These are phyloP conservation scores for Dichetophora obliterata DNA, from an alignment of 2,888 invertebrate genomes.

Conservation along the genomic window DNA sequence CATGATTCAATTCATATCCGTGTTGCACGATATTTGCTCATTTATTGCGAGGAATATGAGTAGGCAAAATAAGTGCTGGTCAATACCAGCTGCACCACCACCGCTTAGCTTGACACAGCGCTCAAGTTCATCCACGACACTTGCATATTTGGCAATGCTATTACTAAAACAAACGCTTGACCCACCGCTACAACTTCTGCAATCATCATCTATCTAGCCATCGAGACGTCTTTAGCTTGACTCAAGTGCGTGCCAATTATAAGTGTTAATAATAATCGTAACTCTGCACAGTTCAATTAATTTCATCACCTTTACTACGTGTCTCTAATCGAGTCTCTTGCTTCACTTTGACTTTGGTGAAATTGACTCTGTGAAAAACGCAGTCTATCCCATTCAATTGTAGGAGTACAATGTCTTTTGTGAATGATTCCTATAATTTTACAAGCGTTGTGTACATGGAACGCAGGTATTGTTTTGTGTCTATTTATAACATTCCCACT, in stretches of 20 bases:
- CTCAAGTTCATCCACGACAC: not conserved
- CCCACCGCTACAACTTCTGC: not conserved
- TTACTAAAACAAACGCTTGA: not conserved
- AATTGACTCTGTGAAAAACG: too few relatives aligned
- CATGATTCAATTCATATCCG: constrained; percentile 40
- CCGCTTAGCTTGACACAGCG: not conserved
- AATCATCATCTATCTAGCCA: too few relatives aligned
- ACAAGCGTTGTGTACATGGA: not conserved
- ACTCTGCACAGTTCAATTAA: constrained; percentile 6
- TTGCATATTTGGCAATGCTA: not conserved
- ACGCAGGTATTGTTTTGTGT: constrained; percentile 24
- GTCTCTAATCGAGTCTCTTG: not conserved
- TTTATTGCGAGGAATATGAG: constrained; percentile 34
- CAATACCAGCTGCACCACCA: not conserved
- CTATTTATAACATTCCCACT: not conserved
- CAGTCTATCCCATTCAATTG: too few relatives aligned
- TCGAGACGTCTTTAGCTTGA: not conserved
- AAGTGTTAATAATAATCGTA: not conserved
- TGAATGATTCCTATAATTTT: constrained; percentile 63
- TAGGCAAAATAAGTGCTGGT: not conserved
- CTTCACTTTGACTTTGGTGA: too few relatives aligned
- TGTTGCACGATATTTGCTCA: constrained; percentile 51
- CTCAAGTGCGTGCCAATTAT: constrained; percentile 13
- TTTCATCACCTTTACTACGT: not conserved
- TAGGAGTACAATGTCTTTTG: constrained; percentile 58